phyloP scores from a whole-genome alignment of 2,113 vertebrate species.

The Camelus bactrianus region DNA sequence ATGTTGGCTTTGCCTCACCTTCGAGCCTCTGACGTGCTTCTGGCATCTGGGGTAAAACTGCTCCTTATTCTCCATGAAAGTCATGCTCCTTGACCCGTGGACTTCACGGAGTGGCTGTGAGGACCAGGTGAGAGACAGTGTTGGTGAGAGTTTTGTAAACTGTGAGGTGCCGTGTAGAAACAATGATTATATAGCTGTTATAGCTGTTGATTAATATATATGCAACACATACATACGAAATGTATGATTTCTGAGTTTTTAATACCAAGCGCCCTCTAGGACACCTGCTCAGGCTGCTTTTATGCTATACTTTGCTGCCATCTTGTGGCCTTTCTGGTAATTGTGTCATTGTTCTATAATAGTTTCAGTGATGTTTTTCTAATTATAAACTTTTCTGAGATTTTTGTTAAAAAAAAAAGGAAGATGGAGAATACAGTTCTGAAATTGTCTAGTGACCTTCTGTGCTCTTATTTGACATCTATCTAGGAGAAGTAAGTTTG shows the following conservation, averaged over 20 bases:
- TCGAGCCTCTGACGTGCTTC: background rate
- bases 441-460: background rate
- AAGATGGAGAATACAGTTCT: background rate
- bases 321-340: constrained; percentile 80
- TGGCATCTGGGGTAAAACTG: background rate
- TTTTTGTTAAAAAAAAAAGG: background rate
- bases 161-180: background rate
- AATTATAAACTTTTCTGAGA: background rate
- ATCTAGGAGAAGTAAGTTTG: background rate
- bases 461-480: background rate
- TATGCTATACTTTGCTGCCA: constrained; percentile 85
- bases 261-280: background rate
- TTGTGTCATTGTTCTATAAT: background rate
- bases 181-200: background rate
- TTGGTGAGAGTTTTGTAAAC: background rate
- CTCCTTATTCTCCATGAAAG: background rate
- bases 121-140: background rate
- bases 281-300: rapidly evolving
- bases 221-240: background rate
- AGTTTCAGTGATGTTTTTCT: background rate
- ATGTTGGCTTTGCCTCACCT: background rate
- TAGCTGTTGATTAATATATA: background rate
- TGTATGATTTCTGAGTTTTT: background rate
- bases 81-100: background rate
- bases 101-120: background rate